Evolutionary conservation across 2,113 vertebrate species (phyloP).

Genomic region (Sphaerodactylus townsendi): DNA sequence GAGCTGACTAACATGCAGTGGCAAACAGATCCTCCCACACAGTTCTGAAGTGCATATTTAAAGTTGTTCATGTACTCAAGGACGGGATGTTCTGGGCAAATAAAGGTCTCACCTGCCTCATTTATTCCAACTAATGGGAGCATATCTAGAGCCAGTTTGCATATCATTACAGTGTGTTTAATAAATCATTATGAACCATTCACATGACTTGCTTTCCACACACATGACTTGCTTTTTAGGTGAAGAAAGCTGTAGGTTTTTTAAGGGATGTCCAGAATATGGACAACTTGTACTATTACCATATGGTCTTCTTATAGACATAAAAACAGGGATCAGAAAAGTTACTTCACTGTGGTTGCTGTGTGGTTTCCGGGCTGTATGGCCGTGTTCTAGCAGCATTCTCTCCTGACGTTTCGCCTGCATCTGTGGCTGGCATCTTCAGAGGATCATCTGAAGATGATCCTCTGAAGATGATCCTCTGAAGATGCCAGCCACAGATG

Average conservation of each 20-base stretch:
- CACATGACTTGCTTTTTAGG: not conserved
- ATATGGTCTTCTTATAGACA: not conserved
- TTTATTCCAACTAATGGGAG: not conserved
- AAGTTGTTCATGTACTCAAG: not conserved
- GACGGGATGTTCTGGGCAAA: not conserved
- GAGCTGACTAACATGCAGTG: conserved; percentile 7
- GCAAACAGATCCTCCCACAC: not conserved
- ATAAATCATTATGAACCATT: not conserved
- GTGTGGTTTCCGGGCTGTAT: too few relatives aligned
- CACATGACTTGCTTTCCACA: not conserved
- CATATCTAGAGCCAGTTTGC: not conserved
- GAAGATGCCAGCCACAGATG: too few relatives aligned
- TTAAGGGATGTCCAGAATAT: not conserved
- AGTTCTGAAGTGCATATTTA: not conserved
- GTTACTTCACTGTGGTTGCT: not conserved
- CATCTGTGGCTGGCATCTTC: too few relatives aligned
- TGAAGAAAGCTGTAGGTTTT: not conserved
- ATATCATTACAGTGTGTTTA: not conserved
- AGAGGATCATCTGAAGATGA: too few relatives aligned
- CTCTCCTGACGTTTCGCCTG: too few relatives aligned
- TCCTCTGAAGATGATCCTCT: too few relatives aligned
- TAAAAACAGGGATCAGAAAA: not conserved
- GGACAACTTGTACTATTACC: not conserved
- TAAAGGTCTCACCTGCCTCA: not conserved
- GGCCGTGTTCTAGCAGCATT: too few relatives aligned